These are phyloP conservation scores for Gambusia holbrooki DNA, from an alignment of 2,113 vertebrate species.

Conservation along the genomic window DNA sequence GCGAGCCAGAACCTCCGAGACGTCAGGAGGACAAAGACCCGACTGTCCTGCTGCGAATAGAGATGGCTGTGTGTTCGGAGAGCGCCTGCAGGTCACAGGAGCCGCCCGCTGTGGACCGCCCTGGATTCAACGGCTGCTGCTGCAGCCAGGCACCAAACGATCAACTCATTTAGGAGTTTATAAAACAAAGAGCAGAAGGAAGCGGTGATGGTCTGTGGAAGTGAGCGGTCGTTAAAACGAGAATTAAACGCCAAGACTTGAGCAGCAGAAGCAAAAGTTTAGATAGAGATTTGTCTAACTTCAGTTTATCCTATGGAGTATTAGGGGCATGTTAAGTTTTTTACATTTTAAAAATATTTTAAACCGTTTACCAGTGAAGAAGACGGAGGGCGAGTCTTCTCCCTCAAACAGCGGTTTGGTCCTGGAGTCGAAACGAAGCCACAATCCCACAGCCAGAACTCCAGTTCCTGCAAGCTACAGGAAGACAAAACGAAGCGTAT, in stretches of 20 bases:
- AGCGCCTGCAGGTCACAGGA: slow-evolving; percentile 18
- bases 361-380: slow-evolving; percentile 87
- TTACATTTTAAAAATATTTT: no score
- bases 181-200: no score
- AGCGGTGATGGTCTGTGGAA: no score
- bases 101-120: slow-evolving; percentile 38
- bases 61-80: slow-evolving; percentile 53
- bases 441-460: slow-evolving; percentile 90
- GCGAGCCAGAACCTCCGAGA: slow-evolving; percentile 13
- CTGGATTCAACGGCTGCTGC: neutral
- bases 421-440: slow-evolving; percentile 92
- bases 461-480: slow-evolving; percentile 85
- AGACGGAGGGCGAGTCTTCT: slow-evolving; percentile 76
- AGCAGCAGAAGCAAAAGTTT: no score
- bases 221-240: no score
- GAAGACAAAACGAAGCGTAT: neutral
- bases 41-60: slow-evolving; percentile 54
- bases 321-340: no score
- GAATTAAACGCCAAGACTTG: no score
- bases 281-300: no score
- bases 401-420: slow-evolving; percentile 87
- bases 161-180: no score
- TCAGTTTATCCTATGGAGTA: no score
- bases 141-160: neutral
- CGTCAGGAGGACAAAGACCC: slow-evolving; percentile 53